Percentiles rank a stretch among this genome's conserved stretches.
Evolutionary conservation across 2,888 invertebrate genomes (phyloP).

Genomic region (Tanypteryx hageni): DNA sequence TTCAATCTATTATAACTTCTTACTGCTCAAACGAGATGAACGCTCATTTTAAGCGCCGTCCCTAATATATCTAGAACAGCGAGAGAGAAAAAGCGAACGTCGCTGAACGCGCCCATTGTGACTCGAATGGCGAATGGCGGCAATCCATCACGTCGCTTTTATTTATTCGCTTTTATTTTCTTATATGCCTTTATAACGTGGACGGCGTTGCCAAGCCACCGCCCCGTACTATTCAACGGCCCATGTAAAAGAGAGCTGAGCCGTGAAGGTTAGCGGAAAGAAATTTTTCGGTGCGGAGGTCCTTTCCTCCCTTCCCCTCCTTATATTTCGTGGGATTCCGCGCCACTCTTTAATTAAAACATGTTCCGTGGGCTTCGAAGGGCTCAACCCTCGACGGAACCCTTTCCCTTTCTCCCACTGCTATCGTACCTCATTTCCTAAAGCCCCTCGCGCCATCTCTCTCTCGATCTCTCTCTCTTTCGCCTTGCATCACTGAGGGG

Average conservation of each 20-base stretch:
- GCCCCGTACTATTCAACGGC: conserved; percentile 31
- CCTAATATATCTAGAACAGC: background rate
- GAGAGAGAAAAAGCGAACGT: background rate
- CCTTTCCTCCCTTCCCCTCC: background rate
- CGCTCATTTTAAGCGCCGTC: no score
- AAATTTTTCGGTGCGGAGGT: conserved; percentile 20
- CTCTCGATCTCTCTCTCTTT: background rate
- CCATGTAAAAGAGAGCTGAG: conserved; percentile 34
- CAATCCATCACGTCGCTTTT: background rate
- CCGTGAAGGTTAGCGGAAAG: conserved; percentile 57
- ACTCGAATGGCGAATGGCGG: background rate
- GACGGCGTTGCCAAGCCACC: conserved; percentile 14
- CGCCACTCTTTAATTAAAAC: conserved; percentile 63
- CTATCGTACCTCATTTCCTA: conserved; percentile 46
- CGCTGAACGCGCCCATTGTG: background rate
- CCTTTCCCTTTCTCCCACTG: background rate
- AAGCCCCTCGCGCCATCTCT: conserved; percentile 9
- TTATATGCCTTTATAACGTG: background rate
- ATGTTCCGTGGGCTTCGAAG: conserved; percentile 61
- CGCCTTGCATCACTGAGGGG: background rate
- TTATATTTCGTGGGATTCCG: conserved; percentile 39
- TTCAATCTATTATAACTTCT: no score
- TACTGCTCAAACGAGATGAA: no score
- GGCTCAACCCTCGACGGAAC: conserved; percentile 41
- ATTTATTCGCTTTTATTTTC: conserved; percentile 26